Conservation (phyloP, 2,888 invertebrate species). For the Heliconius ismenius region DNA sequence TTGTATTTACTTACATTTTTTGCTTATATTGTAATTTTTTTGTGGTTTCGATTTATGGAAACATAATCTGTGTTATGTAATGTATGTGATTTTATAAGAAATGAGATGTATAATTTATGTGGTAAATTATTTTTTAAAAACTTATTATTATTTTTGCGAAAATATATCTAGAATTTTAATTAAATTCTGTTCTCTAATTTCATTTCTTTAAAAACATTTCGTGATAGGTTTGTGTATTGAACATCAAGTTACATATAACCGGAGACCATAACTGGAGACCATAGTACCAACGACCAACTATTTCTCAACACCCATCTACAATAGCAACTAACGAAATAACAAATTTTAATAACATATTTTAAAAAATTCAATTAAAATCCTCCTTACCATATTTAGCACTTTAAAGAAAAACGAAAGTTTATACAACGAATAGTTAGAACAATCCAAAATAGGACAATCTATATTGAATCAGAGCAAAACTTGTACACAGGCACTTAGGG, state of each 20-base stretch:
- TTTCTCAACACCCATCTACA: not conserved
- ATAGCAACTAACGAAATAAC: not conserved
- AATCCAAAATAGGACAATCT: conserved; percentile 39
- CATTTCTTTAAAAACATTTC: too few species aligned
- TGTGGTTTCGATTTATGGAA: conserved; percentile 46
- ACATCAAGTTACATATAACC: not conserved
- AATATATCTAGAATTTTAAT: not conserved
- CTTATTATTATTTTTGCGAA: not conserved
- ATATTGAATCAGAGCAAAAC: conserved; percentile 52
- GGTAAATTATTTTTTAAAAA: not conserved
- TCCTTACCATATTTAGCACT: not conserved
- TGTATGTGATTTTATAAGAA: conserved; percentile 38
- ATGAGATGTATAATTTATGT: not conserved
- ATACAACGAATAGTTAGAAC: conserved; percentile 30
- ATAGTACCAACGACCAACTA: not conserved
- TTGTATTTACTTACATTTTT: conserved; percentile 72
- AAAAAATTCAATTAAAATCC: not conserved
- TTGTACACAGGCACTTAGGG: conserved; percentile 63
- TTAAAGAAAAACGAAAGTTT: conserved; percentile 7
- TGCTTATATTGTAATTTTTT: conserved; percentile 67
- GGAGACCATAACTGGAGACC: not conserved
- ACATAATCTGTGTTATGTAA: conserved; percentile 58
- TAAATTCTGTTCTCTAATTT: not conserved
- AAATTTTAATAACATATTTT: not conserved
- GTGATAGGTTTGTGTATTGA: too few species aligned